These are phyloP conservation scores for Mastomys coucha DNA, from an alignment of 2,113 vertebrate species.

Conservation along the genomic window DNA sequence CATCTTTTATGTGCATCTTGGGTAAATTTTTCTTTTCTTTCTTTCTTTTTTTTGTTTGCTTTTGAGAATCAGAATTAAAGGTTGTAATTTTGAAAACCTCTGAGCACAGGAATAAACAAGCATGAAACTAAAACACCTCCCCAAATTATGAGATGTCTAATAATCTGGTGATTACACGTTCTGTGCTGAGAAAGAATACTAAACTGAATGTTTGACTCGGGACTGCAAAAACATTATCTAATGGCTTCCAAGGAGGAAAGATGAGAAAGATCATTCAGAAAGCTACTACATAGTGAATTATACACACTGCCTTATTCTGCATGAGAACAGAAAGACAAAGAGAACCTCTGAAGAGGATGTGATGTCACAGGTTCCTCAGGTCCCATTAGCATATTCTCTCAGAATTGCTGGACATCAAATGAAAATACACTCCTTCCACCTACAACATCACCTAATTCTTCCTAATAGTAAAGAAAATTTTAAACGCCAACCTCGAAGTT, in stretches of 20 bases:
- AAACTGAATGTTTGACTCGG: conserved; percentile 83
- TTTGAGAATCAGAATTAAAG: conserved; percentile 86
- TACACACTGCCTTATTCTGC: conserved; percentile 83
- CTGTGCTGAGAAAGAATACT: conserved; percentile 85
- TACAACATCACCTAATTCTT: conserved; percentile 42
- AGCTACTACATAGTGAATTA: conserved; percentile 85
- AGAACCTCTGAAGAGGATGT: conserved; percentile 75
- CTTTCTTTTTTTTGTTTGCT: conserved; percentile 79
- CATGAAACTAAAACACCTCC: conserved; percentile 82
- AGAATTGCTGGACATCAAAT: conserved; percentile 67
- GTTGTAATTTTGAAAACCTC: conserved; percentile 85
- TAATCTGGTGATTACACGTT: conserved; percentile 84
- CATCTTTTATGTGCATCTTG: conserved; percentile 87
- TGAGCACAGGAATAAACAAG: conserved; percentile 81
- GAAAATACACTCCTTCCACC: conserved; percentile 68
- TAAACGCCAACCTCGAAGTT: neutral
- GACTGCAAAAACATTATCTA: conserved; percentile 88
- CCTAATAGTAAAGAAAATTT: conserved; percentile 25
- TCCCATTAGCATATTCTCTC: conserved; percentile 74
- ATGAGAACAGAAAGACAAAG: conserved; percentile 74
- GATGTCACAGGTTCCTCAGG: conserved; percentile 69
- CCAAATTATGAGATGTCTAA: conserved; percentile 87
- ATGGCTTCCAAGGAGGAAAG: conserved; percentile 87
- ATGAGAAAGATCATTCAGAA: conserved; percentile 85
- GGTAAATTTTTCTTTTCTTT: conserved; percentile 70